Percentiles rank a stretch among this genome's conserved stretches.
phyloP scores from a whole-genome alignment of 2,113 vertebrate genomes.

The Erpornis zantholeuca region DNA sequence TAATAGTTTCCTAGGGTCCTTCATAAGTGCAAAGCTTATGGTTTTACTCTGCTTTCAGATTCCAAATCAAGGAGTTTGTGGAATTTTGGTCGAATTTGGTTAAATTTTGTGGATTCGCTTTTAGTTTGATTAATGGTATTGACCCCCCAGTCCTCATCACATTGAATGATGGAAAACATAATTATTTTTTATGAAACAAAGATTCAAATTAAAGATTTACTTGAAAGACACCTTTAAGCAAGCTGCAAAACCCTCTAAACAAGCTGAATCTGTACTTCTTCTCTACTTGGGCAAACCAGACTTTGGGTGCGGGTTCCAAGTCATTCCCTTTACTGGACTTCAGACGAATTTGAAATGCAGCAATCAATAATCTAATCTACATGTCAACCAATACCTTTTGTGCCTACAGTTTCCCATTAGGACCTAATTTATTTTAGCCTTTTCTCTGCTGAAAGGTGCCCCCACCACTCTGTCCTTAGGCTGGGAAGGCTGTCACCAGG shows the following conservation, averaged over 20 bases:
- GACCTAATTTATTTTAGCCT: neutral
- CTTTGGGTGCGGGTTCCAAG: neutral
- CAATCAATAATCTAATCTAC: neutral
- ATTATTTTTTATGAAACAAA: neutral
- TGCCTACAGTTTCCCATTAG: neutral
- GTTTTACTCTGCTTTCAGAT: neutral
- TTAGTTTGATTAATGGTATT: neutral
- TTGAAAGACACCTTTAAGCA: neutral
- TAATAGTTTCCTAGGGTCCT: rapidly evolving
- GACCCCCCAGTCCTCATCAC: neutral
- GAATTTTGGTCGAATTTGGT: neutral
- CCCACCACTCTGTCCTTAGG: neutral
- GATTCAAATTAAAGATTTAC: neutral
- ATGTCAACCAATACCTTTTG: neutral
- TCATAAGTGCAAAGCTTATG: rapidly evolving
- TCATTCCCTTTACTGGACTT: neutral
- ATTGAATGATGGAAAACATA: neutral
- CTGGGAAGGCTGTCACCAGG: neutral
- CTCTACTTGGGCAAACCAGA: neutral
- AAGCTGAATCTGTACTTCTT: neutral
- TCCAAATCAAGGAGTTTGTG: neutral
- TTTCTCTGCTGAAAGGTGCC: neutral
- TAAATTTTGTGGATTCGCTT: neutral
- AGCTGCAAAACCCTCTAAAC: neutral
- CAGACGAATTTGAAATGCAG: neutral